Base-by-base conservation (phyloP, 2,888 invertebrate genomes). In the Melieria omissa region DNA sequence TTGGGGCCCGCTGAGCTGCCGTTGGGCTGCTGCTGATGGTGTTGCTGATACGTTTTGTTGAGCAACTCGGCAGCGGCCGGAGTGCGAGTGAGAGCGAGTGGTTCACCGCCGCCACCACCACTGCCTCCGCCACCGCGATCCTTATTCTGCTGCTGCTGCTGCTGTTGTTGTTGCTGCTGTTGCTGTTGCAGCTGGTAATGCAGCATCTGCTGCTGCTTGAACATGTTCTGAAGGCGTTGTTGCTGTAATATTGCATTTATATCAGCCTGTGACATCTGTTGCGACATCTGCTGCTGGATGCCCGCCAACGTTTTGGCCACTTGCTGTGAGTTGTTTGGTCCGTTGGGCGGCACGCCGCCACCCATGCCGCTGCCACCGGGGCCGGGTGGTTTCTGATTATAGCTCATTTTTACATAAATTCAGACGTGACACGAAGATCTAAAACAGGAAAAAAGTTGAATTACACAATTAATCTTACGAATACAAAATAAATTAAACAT, bases 261-360 rank as follows among this genome's bases (percentile, higher is more conserved):
- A 46, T 81, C 80, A 47, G 80, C 78, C 46, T 80, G 80, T 5
- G 80, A 74, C n/a, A 79, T 77, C 71, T 82, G 82, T 4, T 80
- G 80, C 73, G 83, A 82, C 83, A 83, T 83, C 78, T 83, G 83
- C 69, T 83, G 83, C 65, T 81, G 81, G 62, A 82, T 81, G 16
- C 80, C 80, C 65, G 82, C 82, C 70, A 83, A 76, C 5, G 82
- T 77, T 70, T 82, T 82, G 8, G 80, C 80, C 57, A 82, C 80
- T 71, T 81, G 81, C 74, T 81, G 81, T 16, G 80, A 76, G 64
- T 80, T 81, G 64, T 80, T 81, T 12, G 80, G 77, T n/a, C 79
- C 80, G 75, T 81, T 79, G 41, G 79, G 77, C 41, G 80, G 80
- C 52, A 73, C 76, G 8, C 78, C 78, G 44, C 79, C 77, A 8